Evolutionary conservation across 1,140 invertebrate species (phyloP).

Genomic region (Diachasmimorpha longicaudata): DNA sequence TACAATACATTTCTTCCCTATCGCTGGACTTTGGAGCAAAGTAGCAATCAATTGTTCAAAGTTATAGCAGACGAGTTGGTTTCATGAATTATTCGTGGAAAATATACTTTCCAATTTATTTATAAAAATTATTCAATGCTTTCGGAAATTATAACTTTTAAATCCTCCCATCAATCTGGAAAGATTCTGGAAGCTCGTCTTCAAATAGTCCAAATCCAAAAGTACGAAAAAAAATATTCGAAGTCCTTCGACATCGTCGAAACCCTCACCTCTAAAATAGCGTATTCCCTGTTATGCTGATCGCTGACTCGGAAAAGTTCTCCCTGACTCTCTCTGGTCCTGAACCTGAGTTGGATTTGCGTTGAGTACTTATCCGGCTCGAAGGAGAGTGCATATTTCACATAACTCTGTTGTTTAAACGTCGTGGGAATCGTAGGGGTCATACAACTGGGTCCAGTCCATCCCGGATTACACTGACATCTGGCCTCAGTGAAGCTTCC

Average conservation of each 20-base stretch:
- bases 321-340: slow-evolving; percentile 90
- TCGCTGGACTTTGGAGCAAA: background rate
- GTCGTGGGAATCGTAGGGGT: slow-evolving; percentile 84
- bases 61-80: no score
- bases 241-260: no score
- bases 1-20: background rate
- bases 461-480: slow-evolving; percentile 92
- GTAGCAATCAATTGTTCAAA: no score
- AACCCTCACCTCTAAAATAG: slow-evolving; percentile 86
- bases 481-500: slow-evolving; percentile 85
- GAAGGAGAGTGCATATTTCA: slow-evolving; percentile 94
- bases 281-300: slow-evolving; percentile 94
- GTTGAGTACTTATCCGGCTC: slow-evolving; percentile 91
- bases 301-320: slow-evolving; percentile 92
- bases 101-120: no score
- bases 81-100: no score
- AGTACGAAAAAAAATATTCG: no score
- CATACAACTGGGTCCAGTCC: slow-evolving; percentile 86
- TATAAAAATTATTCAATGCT: no score
- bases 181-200: no score
- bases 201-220: no score
- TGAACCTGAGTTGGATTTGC: slow-evolving; percentile 89
- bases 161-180: no score
- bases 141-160: no score
- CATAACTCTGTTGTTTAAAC: slow-evolving; percentile 91